These are phyloP conservation scores for Nycticryphes semicollaris DNA, from an alignment of 2,113 vertebrate genomes.

Conservation along the genomic window DNA sequence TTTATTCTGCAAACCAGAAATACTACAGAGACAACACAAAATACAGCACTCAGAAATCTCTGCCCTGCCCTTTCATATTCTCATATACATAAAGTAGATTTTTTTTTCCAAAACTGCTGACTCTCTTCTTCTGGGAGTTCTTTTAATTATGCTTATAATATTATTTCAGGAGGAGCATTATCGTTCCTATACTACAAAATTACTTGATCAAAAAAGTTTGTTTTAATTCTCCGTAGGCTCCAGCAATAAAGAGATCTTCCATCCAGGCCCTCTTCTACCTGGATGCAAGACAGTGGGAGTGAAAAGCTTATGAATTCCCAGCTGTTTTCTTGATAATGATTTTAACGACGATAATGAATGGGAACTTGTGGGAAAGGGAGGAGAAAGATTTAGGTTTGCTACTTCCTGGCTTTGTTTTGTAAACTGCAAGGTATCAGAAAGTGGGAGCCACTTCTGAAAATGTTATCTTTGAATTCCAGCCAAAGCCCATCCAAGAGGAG, in stretches of 20 bases:
- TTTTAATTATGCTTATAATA: slow-evolving; percentile 26
- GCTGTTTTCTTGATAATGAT: not conserved
- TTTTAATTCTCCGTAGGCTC: not conserved
- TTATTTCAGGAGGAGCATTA: not conserved
- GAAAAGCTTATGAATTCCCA: not conserved
- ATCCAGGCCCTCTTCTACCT: not conserved
- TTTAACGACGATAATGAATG: not conserved
- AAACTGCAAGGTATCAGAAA: not conserved
- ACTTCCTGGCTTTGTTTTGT: not conserved
- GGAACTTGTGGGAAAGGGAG: not conserved
- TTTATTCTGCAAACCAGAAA: not conserved
- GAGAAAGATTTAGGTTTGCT: not conserved
- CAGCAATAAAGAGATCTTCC: not conserved
- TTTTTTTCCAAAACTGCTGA: not conserved
- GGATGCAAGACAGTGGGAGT: not conserved
- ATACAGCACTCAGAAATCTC: not conserved
- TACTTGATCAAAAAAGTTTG: not conserved
- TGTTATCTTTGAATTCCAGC: not conserved
- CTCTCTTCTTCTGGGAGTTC: slow-evolving; percentile 21
- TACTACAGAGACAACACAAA: not conserved
- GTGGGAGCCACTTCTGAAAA: not conserved
- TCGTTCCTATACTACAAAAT: not conserved
- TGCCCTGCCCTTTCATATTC: not conserved
- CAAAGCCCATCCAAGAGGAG: not conserved
- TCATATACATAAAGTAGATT: not conserved